Base-by-base conservation (phyloP, 2,113 vertebrate species). In the Bubo blakistoni region DNA sequence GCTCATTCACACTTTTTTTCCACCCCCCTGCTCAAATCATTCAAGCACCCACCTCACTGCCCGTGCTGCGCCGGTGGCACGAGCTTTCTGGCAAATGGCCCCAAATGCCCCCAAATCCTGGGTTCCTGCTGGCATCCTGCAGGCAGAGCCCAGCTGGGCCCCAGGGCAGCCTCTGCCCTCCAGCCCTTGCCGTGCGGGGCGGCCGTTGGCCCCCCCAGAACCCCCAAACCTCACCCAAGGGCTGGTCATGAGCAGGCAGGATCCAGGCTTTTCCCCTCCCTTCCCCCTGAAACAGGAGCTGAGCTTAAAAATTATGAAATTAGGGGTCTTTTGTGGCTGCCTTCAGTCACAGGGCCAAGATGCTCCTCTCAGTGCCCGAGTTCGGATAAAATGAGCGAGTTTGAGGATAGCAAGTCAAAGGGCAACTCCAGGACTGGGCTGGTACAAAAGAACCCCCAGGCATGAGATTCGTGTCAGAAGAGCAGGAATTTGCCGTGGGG, bases 361-460 rank as follows among this genome's bases (percentile, higher is more conserved):
- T 1, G 1, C 13, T 55, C 40, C 22, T 32, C 7, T 77, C 54
- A 14, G 4, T 54, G 4, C 49, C 70, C 10, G 9, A 38, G 13
- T 18, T 44, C 0, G 1, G 80, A 8, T 24, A 15, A 71, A 66
- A 9, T 0, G 1, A 44, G 51, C 0, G 5, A 36, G 13, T 15
- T 71, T 1, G 3, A 30, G 30, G 38, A 1, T 7, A 65, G 32
- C 19, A 15, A 49, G 26, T n/a, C 66, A 13, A 25, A 27, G 46
- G 1, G 3, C 2, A 34, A 27, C 29, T 19, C 29, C 29, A 22
- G 73, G 18, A 15, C 27, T 5, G 14, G 13, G 30, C 80, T 66
- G 30, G 30, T 13, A 18, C n/a, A 17, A 73, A 5, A 5, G 4
- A 52, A 18, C 2, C 19, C 16, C 16, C 26, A 3, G 6, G 1